Percentiles rank a stretch among this genome's conserved stretches.
These are phyloP conservation scores for Strigamia transsilvanica DNA, from an alignment of 2,888 invertebrate species.

Conservation along the genomic window DNA sequence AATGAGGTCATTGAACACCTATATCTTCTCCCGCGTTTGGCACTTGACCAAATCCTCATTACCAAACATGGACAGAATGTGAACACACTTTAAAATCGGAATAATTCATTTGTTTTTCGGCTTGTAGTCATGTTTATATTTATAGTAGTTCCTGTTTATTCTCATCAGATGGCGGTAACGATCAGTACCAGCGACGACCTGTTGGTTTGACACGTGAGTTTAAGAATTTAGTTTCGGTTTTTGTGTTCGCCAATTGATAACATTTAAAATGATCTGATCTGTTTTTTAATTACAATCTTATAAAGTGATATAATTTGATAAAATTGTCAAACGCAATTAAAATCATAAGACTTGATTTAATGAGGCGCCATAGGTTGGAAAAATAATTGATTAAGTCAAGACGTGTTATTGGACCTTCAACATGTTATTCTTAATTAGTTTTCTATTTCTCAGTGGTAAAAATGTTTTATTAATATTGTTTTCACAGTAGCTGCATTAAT, in stretches of 20 bases:
- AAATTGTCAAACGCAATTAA: neutral
- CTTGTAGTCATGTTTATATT: neutral
- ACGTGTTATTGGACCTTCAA: neutral
- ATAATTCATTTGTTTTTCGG: too few relatives aligned
- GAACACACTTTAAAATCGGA: neutral
- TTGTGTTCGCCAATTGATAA: too few relatives aligned
- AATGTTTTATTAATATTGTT: neutral
- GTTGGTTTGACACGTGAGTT: too few relatives aligned
- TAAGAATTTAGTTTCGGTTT: too few relatives aligned
- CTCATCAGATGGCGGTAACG: too few relatives aligned
- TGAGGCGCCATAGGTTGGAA: too few relatives aligned
- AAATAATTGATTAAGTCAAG: neutral
- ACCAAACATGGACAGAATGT: neutral
- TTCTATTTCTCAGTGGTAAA: neutral
- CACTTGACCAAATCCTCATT: neutral
- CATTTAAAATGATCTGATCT: too few relatives aligned
- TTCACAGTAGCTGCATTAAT: too few relatives aligned
- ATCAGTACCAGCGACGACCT: too few relatives aligned
- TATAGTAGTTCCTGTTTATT: too few relatives aligned
- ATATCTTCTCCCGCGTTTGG: neutral
- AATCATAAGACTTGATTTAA: neutral
- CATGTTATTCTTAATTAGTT: neutral
- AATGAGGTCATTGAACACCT: constrained; percentile 8
- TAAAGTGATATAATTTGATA: neutral
- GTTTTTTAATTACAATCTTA: too few relatives aligned